Evolutionary conservation across 2,888 invertebrate genomes (phyloP).

Genomic region (Trichogramma evanescens): DNA sequence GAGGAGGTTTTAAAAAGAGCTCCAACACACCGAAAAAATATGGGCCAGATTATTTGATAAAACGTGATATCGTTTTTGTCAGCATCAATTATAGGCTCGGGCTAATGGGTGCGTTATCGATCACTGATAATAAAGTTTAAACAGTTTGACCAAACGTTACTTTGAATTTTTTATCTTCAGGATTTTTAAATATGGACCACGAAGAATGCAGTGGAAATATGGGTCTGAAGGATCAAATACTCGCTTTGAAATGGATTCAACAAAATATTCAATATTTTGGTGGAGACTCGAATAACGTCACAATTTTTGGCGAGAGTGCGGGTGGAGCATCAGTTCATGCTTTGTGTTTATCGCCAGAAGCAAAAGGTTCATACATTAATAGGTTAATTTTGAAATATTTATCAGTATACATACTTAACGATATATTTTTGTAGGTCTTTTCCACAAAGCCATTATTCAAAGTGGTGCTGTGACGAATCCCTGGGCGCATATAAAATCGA

Average conservation of each 20-base stretch:
- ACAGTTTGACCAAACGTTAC: background rate
- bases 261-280: conserved; percentile 35
- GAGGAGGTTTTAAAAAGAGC: conserved; percentile 31
- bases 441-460: conserved; percentile 36
- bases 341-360: conserved; percentile 28
- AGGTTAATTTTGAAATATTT: background rate
- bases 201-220: conserved; percentile 35
- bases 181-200: conserved; percentile 36
- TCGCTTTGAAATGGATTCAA: conserved; percentile 34
- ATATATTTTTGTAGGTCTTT: conserved; percentile 27
- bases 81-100: conserved; percentile 30
- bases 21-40: conserved; percentile 22
- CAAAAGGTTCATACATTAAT: conserved; percentile 28
- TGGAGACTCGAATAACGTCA: conserved; percentile 35
- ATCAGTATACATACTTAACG: background rate
- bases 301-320: conserved; percentile 34
- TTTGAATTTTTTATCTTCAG: conserved; percentile 20
- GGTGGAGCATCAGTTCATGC: conserved; percentile 27
- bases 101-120: conserved; percentile 26
- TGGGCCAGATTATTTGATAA: conserved; percentile 29
- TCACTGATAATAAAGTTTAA: background rate
- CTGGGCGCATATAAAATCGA: conserved; percentile 21
- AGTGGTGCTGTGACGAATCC: conserved; percentile 27
- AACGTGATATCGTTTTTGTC: conserved; percentile 28
- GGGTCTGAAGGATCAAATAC: conserved; percentile 35